Conservation (phyloP, 2,797 vertebrate species). For the Gadopsis marmoratus region DNA sequence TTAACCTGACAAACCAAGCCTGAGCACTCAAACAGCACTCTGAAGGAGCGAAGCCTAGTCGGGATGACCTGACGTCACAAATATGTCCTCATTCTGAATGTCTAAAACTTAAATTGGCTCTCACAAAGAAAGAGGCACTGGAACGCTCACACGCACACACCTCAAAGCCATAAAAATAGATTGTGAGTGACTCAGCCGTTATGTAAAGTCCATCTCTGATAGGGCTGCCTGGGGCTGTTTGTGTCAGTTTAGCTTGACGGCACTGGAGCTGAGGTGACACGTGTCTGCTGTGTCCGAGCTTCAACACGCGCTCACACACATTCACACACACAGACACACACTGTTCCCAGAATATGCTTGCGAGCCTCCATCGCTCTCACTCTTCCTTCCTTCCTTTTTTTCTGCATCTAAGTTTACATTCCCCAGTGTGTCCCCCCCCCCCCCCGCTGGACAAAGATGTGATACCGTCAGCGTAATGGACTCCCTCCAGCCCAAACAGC, state of each 20-base stretch:
- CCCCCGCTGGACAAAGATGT: constrained; percentile 57
- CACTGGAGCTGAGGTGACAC: constrained; percentile 77
- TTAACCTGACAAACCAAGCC: constrained; percentile 16
- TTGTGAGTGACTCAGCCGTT: constrained; percentile 84
- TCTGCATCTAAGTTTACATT: constrained; percentile 42
- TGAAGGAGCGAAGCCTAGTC: constrained; percentile 17
- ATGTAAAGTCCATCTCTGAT: constrained; percentile 86
- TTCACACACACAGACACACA: constrained; percentile 24
- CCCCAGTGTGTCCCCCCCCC: constrained; percentile 47
- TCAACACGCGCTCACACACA: constrained; percentile 35
- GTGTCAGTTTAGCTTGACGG: constrained; percentile 82
- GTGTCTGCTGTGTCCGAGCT: constrained; percentile 82
- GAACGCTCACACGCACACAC: constrained; percentile 65
- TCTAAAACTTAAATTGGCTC: constrained; percentile 64
- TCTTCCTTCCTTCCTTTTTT: constrained; percentile 49
- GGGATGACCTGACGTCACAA: constrained; percentile 56
- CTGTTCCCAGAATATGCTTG: constrained; percentile 45
- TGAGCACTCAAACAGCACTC: neutral
- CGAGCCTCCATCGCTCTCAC: constrained; percentile 30
- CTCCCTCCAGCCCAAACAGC: constrained; percentile 70
- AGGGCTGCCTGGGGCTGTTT: constrained; percentile 79
- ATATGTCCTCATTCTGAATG: constrained; percentile 54
- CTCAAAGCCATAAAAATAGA: constrained; percentile 84
- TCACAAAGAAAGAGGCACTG: constrained; percentile 53
- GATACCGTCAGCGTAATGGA: constrained; percentile 65